Conservation (phyloP, 2,888 invertebrate genomes). For the Drosophila histrio region DNA sequence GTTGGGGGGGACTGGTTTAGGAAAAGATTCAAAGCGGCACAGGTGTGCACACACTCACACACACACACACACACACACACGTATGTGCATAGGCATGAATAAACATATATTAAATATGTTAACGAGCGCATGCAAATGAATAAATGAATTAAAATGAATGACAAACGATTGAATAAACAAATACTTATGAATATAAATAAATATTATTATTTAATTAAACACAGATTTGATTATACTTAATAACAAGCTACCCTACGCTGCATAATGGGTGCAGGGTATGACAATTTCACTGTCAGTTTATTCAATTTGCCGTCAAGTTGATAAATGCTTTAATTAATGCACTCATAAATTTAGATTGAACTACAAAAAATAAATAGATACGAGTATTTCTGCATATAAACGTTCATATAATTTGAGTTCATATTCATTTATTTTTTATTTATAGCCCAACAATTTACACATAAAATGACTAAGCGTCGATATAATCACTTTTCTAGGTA, state of each 20-base stretch:
- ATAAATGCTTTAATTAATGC: slow-evolving; percentile 40
- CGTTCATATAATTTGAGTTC: slow-evolving; percentile 10
- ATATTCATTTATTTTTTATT: slow-evolving; percentile 11
- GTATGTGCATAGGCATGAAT: slow-evolving; percentile 2
- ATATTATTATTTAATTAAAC: slow-evolving; percentile 12
- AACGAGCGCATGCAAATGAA: slow-evolving; percentile 15
- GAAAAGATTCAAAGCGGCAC: slow-evolving; percentile 27
- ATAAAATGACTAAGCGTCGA: slow-evolving; percentile 44
- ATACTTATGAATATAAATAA: slow-evolving; percentile 5
- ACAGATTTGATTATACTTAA: neutral
- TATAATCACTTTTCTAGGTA: slow-evolving; percentile 43
- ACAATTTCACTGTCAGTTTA: neutral
- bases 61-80: neutral
- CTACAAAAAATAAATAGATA: neutral
- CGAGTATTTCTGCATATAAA: slow-evolving; percentile 2
- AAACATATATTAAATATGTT: slow-evolving; percentile 11
- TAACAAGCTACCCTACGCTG: neutral
- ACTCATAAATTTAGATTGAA: slow-evolving; percentile 29
- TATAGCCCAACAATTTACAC: slow-evolving; percentile 11
- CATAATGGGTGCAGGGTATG: neutral
- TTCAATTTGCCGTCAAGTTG: slow-evolving; percentile 10
- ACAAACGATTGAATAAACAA: slow-evolving; percentile 13
- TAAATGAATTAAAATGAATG: slow-evolving; percentile 8
- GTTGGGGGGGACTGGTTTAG: neutral
- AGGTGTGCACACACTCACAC: slow-evolving; percentile 55